Evolutionary conservation across 2,113 vertebrate genomes (phyloP).

Genomic region (Crotalus tigris): DNA sequence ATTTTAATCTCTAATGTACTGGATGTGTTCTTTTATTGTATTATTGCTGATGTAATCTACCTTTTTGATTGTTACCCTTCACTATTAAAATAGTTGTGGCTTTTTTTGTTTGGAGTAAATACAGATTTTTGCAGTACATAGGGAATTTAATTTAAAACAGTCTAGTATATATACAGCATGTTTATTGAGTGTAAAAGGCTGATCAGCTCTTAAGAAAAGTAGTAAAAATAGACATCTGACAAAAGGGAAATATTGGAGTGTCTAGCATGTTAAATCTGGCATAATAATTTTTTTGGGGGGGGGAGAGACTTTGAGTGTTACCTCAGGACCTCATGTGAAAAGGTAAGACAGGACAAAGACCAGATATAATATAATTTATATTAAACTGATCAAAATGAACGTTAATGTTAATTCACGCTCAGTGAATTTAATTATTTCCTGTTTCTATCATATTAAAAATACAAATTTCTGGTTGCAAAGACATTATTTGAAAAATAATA

Average conservation of each 20-base stretch:
- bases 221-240: not conserved
- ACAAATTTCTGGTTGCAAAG: not conserved
- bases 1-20: not conserved
- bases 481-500: not conserved
- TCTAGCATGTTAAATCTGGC: not conserved
- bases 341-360: not conserved
- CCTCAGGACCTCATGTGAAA: not conserved
- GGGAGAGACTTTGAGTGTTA: not conserved
- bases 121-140: not conserved
- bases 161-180: not conserved
- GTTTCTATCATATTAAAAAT: not conserved
- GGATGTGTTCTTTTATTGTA: not conserved
- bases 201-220: not conserved
- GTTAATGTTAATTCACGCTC: not conserved
- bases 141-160: not conserved
- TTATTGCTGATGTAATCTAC: not conserved
- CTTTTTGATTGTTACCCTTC: not conserved
- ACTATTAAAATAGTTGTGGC: not conserved
- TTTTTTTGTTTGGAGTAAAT: not conserved
- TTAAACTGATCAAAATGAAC: not conserved
- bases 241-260: not conserved
- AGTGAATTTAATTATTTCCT: not conserved
- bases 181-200: not conserved
- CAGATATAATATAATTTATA: not conserved
- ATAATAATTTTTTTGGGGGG: not conserved